phyloP scores from a whole-genome alignment of 2,888 invertebrate species.

The Agrochola lychnidis region DNA sequence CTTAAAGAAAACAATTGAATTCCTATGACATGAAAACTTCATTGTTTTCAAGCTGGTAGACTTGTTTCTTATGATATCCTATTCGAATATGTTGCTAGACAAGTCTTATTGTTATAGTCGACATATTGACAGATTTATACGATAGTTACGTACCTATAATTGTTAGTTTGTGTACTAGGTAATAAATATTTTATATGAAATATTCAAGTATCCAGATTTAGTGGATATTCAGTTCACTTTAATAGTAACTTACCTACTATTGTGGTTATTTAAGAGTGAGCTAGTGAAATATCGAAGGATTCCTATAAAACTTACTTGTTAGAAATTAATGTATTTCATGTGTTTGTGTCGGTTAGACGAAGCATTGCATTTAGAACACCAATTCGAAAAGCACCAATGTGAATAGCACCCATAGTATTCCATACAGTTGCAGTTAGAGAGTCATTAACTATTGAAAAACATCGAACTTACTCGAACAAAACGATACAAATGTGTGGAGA shows the following conservation, averaged over 20 bases:
- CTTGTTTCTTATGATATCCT: slow-evolving; percentile 43
- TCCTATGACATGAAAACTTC: slow-evolving; percentile 47
- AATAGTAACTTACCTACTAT: background rate
- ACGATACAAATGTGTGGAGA: background rate
- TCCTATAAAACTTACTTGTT: background rate
- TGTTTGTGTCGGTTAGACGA: background rate
- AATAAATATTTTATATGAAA: background rate
- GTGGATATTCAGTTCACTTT: background rate
- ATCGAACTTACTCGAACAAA: background rate
- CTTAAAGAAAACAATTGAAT: slow-evolving; percentile 60
- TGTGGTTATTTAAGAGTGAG: background rate
- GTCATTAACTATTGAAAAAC: background rate
- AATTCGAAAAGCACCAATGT: background rate
- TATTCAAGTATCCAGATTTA: background rate
- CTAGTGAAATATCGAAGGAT: background rate
- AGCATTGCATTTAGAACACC: background rate
- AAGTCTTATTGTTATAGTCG: slow-evolving; percentile 21
- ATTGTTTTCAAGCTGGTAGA: slow-evolving; percentile 37
- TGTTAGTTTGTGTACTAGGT: background rate
- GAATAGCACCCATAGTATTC: background rate
- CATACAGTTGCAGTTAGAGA: too few species aligned
- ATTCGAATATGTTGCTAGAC: slow-evolving; percentile 4
- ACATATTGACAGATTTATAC: slow-evolving; percentile 53
- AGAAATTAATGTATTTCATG: background rate
- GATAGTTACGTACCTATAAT: background rate